Conservation (phyloP, 2,113 vertebrate species). For the Ceyx melanurus region DNA sequence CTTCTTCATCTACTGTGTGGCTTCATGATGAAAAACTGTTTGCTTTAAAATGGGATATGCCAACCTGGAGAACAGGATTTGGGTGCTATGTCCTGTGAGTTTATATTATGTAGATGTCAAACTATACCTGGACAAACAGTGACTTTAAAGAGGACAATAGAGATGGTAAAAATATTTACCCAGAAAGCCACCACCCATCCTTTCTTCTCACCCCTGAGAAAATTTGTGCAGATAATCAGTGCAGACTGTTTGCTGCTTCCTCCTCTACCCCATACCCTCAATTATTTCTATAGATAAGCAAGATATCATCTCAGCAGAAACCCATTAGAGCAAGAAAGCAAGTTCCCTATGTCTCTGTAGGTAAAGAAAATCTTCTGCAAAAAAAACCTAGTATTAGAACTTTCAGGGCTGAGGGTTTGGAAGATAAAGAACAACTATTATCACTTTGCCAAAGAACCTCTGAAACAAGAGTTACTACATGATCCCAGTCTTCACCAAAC, state of each 20-base stretch:
- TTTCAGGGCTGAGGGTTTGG: neutral
- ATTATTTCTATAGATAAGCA: neutral
- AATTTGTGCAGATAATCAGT: neutral
- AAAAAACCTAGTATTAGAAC: neutral
- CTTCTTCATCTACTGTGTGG: neutral
- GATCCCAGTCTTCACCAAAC: neutral
- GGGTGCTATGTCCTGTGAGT: neutral
- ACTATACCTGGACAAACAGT: neutral
- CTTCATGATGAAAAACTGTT: neutral
- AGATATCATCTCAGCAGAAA: conserved; percentile 1
- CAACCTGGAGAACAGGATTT: neutral
- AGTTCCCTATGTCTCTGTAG: neutral
- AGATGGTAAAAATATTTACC: neutral
- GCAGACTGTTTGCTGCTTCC: neutral
- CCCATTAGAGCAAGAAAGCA: neutral
- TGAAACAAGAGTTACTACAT: neutral
- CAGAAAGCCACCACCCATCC: neutral
- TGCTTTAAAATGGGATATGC: neutral
- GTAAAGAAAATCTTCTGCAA: neutral
- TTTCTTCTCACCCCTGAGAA: neutral
- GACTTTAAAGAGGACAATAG: neutral
- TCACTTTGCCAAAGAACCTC: neutral
- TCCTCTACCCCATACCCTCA: neutral
- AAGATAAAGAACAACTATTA: neutral
- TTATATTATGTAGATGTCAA: neutral